Base-by-base conservation (phyloP, 2,797 vertebrate genomes). In the Danio jaintianensis region DNA sequence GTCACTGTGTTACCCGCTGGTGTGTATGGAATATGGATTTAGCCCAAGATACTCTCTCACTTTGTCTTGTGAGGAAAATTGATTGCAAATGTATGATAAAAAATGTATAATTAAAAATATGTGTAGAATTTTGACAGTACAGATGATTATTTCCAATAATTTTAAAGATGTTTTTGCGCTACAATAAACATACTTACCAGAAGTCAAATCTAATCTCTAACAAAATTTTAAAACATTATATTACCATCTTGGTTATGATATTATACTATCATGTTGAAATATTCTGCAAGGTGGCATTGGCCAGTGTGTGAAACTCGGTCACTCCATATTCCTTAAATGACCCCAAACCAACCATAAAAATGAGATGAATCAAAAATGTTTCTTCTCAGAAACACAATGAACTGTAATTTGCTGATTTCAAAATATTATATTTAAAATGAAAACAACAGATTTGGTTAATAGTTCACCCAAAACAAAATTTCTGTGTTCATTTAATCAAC, bases 381-480 rank as follows among this genome's bases (percentile, higher is more conserved):
- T 67, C 48, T 13, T 15, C 47, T 15, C 7, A 48, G 20, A 67
- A 66, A 47, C 22, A 13, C 63, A 45, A 67, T 67, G 4, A 67
- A 67, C 13, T 67, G 45, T 67, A 43, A 47, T 42, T 45, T 43
- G 10, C 40, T 64, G 59, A 42, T 22, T 66, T 66, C 20, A 47
- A 67, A 47, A 8, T 12, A 13, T 4, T 11, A 66, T 18, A 66
- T 52, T 7, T 52, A 52, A 11, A 56, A 10, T 20, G 1, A 29
- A 29, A 29, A 29, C 29, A 29, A 58, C 11, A 12, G 10, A 29
- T 29, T n/a, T 3, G 29, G 29, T 29, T 29, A 29, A 29, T 29
- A 29, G 29, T 29, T 29, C 29, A 29, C 29, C 29, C 1, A 29
- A 29, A 29, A 29, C 29, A 1, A 29, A 3, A 29, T 3, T 1